Evolutionary conservation across 1,140 invertebrate genomes (phyloP).

Genomic region (Nephotettix cincticeps): DNA sequence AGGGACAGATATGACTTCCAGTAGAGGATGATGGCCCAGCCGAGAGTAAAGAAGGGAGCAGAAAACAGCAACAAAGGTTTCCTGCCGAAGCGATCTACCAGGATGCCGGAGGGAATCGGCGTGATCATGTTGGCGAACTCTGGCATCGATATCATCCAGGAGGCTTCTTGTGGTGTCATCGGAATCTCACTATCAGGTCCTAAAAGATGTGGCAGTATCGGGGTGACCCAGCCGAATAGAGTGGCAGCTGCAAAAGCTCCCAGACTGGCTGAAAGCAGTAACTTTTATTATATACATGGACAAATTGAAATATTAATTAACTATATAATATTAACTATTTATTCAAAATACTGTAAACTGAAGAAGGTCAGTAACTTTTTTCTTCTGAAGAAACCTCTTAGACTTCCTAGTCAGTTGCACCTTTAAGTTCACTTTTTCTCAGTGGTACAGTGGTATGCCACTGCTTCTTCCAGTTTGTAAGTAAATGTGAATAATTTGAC

Average conservation of each 20-base stretch:
- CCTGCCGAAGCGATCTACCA: slow-evolving; percentile 74
- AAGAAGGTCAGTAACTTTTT: too few relatives aligned
- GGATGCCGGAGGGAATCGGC: slow-evolving; percentile 38
- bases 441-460: too few relatives aligned
- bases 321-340: too few relatives aligned
- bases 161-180: slow-evolving; percentile 55
- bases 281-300: too few relatives aligned
- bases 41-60: slow-evolving; percentile 51
- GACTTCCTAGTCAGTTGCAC: too few relatives aligned
- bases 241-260: slow-evolving; percentile 47
- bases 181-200: slow-evolving; percentile 50
- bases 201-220: slow-evolving; percentile 55
- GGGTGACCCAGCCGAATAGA: slow-evolving; percentile 57
- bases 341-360: too few relatives aligned
- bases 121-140: slow-evolving; percentile 37
- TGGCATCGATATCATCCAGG: slow-evolving; percentile 29
- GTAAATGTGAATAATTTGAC: too few relatives aligned
- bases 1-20: not conserved
- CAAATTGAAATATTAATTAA: too few relatives aligned
- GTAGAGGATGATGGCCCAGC: slow-evolving; percentile 55
- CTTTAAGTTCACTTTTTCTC: too few relatives aligned
- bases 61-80: slow-evolving; percentile 67
- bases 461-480: too few relatives aligned
- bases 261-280: slow-evolving; percentile 45
- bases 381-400: too few relatives aligned